phyloP scores from a whole-genome alignment of 2,113 vertebrate genomes.

The Dipodomys ordii region DNA sequence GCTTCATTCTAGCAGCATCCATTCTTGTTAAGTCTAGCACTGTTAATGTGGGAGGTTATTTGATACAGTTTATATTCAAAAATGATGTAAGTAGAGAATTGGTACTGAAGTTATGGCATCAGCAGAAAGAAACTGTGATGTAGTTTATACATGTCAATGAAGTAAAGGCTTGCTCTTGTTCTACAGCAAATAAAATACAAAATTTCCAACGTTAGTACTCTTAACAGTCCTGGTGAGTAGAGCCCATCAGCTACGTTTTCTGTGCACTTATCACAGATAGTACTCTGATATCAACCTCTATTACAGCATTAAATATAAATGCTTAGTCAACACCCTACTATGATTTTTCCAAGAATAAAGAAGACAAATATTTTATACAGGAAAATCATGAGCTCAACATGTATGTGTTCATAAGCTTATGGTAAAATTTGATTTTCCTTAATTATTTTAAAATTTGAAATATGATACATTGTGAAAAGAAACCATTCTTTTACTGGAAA shows the following conservation, averaged over 20 bases:
- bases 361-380: not conserved
- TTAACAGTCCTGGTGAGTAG: not conserved
- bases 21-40: slow-evolving; percentile 88
- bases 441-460: not conserved
- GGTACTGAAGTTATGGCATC: too few relatives aligned
- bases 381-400: not conserved
- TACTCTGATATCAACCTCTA: not conserved
- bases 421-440: not conserved
- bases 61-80: too few relatives aligned
- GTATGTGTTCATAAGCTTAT: not conserved
- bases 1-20: slow-evolving; percentile 87
- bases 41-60: slow-evolving; percentile 76
- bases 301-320: not conserved
- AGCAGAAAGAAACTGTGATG: slow-evolving; percentile 90
- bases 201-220: not conserved
- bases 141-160: slow-evolving; percentile 95
- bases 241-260: not conserved
- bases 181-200: slow-evolving; percentile 89
- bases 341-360: not conserved
- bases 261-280: not conserved
- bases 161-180: slow-evolving; percentile 93
- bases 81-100: slow-evolving; percentile 83
- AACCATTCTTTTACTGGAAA: not conserved
- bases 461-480: not conserved
- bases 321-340: not conserved